These are phyloP conservation scores for Amblyornis subalaris DNA, from an alignment of 2,113 vertebrate species.

Conservation along the genomic window DNA sequence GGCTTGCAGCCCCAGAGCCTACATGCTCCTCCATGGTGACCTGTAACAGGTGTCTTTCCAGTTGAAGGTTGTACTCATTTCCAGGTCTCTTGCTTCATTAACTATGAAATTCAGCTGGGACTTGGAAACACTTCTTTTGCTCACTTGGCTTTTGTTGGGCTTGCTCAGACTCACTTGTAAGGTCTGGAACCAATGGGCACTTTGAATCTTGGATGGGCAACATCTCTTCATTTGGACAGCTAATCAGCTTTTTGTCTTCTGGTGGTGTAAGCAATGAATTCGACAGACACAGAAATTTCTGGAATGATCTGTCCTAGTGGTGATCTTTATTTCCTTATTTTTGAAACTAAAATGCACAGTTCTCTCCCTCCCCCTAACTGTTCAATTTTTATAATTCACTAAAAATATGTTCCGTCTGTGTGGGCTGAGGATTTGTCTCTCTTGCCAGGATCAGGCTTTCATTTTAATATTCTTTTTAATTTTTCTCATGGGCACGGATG, in stretches of 20 bases:
- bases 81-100: not conserved
- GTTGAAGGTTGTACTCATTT: not conserved
- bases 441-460: not conserved
- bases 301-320: not conserved
- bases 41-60: not conserved
- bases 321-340: not conserved
- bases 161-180: not conserved
- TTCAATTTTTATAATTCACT: not conserved
- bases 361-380: not conserved
- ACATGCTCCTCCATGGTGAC: not conserved
- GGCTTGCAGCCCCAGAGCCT: not conserved
- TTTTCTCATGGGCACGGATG: not conserved
- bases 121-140: not conserved
- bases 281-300: not conserved
- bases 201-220: not conserved
- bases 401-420: not conserved
- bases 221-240: not conserved
- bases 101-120: not conserved
- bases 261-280: not conserved
- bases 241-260: not conserved
- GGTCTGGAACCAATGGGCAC: not conserved
- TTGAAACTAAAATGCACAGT: not conserved
- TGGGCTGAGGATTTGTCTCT: not conserved
- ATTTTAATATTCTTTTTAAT: not conserved
- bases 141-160: not conserved